Conservation (phyloP, 2,797 vertebrate species). For the Tadarida brasiliensis region DNA sequence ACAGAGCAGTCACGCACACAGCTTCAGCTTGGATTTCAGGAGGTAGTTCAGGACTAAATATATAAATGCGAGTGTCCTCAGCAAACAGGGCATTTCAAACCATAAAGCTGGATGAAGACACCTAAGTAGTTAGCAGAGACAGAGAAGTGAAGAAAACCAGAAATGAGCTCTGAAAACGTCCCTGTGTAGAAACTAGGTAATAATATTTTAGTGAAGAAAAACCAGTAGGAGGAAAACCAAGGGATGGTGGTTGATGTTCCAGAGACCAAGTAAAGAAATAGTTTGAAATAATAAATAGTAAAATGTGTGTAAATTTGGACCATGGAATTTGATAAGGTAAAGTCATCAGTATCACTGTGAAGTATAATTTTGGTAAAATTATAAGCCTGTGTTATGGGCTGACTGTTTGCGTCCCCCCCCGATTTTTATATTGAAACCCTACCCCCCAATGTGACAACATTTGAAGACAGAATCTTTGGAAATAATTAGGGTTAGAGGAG, state of each 20-base stretch:
- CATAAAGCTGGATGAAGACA: background rate
- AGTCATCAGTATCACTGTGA: background rate
- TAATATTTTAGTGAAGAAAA: background rate
- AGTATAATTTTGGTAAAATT: background rate
- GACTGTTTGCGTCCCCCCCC: background rate
- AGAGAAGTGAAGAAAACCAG: background rate
- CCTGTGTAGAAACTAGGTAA: background rate
- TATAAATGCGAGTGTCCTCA: background rate
- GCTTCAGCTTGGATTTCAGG: background rate
- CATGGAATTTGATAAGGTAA: background rate
- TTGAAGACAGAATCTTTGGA: background rate
- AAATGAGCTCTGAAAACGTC: background rate
- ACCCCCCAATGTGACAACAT: background rate
- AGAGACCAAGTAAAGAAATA: background rate
- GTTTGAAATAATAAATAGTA: background rate
- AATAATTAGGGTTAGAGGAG: background rate
- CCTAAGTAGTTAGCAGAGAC: background rate
- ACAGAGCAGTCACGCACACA: background rate
- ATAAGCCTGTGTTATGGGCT: background rate
- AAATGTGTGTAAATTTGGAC: background rate
- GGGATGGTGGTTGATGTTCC: background rate
- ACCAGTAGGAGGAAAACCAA: background rate
- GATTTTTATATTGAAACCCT: background rate
- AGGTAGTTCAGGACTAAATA: background rate
- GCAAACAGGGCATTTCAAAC: background rate